These are phyloP conservation scores for Eutrigla gurnardus DNA, from an alignment of 2,797 vertebrate species.

Conservation along the genomic window DNA sequence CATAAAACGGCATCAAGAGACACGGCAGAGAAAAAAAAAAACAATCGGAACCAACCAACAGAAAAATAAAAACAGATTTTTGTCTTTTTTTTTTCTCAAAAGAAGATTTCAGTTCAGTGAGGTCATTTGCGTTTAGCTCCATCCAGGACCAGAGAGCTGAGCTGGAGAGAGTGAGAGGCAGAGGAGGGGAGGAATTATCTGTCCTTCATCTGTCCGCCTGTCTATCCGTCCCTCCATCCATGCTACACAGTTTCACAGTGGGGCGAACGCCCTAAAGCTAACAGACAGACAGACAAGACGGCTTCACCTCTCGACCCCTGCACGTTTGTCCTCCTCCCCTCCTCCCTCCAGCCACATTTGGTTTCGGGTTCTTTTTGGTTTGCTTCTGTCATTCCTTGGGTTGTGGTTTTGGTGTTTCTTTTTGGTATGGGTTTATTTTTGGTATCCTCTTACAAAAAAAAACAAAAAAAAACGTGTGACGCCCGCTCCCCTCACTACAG, in stretches of 20 bases:
- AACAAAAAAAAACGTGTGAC: slow-evolving; percentile 75
- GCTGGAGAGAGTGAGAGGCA: slow-evolving; percentile 72
- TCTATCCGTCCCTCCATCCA: slow-evolving; percentile 57
- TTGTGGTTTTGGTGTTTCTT: slow-evolving; percentile 52
- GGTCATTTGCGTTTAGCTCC: slow-evolving; percentile 87
- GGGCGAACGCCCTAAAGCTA: slow-evolving; percentile 60
- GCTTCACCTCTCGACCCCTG: slow-evolving; percentile 32
- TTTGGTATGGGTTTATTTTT: slow-evolving; percentile 81
- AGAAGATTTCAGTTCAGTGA: slow-evolving; percentile 87
- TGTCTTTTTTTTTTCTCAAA: slow-evolving; percentile 51
- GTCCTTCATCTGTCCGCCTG: slow-evolving; percentile 45
- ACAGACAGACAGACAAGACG: slow-evolving; percentile 60
- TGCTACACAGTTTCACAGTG: slow-evolving; percentile 71
- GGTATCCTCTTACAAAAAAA: slow-evolving; percentile 79
- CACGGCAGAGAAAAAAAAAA: slow-evolving; percentile 82
- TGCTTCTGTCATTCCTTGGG: slow-evolving; percentile 83
- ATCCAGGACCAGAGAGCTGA: slow-evolving; percentile 85
- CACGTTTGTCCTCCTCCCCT: slow-evolving; percentile 68
- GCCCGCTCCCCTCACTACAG: slow-evolving; percentile 57
- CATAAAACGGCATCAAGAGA: slow-evolving; percentile 84
- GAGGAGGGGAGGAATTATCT: slow-evolving; percentile 63
- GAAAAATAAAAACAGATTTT: slow-evolving; percentile 81
- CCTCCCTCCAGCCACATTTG: slow-evolving; percentile 83
- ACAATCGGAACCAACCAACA: slow-evolving; percentile 79
- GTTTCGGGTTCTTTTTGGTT: slow-evolving; percentile 86